Conservation (phyloP, 2,888 invertebrate genomes). For the Sinohyriopsis cumingii region DNA sequence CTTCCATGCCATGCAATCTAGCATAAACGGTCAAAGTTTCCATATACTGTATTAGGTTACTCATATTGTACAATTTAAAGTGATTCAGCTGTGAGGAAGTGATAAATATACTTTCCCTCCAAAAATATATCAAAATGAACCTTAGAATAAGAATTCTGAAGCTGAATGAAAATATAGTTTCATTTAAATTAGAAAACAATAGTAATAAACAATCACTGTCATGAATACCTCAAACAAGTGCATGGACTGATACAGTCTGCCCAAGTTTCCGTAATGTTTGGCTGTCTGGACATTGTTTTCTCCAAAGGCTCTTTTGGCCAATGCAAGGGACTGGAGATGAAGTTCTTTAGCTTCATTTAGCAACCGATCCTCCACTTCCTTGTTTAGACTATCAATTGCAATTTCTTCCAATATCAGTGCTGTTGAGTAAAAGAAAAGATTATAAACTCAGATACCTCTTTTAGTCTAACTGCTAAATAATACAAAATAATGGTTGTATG, state of each 20-base stretch:
- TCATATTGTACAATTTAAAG: too few species aligned
- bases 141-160: background rate
- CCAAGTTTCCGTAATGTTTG: constrained; percentile 96
- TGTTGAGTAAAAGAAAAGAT: constrained; percentile 32
- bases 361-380: constrained; percentile 75
- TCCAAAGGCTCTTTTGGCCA: constrained; percentile 88
- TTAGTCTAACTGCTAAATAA: too few species aligned
- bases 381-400: constrained; percentile 83
- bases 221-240: constrained; percentile 81
- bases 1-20: too few species aligned
- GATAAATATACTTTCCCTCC: too few species aligned
- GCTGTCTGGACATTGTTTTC: constrained; percentile 96
- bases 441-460: too few species aligned
- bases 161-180: background rate
- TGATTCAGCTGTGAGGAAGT: too few species aligned
- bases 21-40: too few species aligned
- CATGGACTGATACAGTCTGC: constrained; percentile 95
- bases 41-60: too few species aligned
- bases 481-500: too few species aligned
- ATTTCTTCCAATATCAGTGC: constrained; percentile 95
- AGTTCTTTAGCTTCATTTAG: constrained; percentile 86
- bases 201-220: background rate
- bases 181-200: background rate
- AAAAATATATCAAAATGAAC: too few species aligned
- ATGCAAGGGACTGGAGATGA: constrained; percentile 86